Conservation (phyloP, 2,797 vertebrate genomes). For the Enteromius mattozi region DNA sequence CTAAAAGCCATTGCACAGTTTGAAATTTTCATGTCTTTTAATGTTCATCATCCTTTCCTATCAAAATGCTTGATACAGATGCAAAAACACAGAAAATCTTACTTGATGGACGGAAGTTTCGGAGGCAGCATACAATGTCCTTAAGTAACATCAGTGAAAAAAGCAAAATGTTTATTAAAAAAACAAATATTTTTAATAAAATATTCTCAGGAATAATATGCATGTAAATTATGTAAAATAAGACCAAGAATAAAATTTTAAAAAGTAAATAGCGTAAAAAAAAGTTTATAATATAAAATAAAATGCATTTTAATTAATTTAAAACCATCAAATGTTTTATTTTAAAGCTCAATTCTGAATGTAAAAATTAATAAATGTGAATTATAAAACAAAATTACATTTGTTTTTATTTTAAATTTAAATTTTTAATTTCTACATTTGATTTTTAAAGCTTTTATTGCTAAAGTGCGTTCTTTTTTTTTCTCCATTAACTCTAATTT, state of each 20-base stretch:
- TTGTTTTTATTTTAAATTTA: too few relatives aligned
- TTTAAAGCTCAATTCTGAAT: neutral
- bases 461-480: constrained; percentile 17
- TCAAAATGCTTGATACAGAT: too few relatives aligned
- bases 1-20: neutral
- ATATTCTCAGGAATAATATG: neutral
- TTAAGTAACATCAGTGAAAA: neutral
- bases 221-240: neutral
- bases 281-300: neutral
- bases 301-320: neutral
- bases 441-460: too few relatives aligned
- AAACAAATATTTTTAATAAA: neutral
- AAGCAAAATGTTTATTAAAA: neutral
- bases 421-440: too few relatives aligned
- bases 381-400: too few relatives aligned
- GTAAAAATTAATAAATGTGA: too few relatives aligned
- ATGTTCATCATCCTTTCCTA: too few relatives aligned
- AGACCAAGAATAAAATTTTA: neutral
- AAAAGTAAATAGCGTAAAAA: neutral
- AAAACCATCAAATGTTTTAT: neutral
- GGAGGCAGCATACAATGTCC: too few relatives aligned
- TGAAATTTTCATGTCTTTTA: too few relatives aligned
- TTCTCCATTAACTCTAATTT: constrained; percentile 43
- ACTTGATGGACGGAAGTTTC: too few relatives aligned
- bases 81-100: too few relatives aligned